Conservation (phyloP, 2,888 invertebrate species). For the Caenorhabditis sp. region DNA sequence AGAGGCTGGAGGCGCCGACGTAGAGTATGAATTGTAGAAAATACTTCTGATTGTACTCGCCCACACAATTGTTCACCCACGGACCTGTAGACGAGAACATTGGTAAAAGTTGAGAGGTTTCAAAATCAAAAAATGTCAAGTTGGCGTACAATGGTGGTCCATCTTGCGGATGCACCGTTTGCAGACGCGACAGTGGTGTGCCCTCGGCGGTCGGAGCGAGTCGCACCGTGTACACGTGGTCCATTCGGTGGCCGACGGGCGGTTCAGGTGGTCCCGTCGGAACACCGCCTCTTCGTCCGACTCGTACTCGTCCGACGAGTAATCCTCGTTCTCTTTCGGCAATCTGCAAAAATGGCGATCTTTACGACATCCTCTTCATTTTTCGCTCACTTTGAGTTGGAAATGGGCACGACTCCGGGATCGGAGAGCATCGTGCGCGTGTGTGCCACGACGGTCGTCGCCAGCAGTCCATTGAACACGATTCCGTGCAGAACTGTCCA, state of each 20-base stretch:
- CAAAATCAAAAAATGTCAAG: constrained; percentile 77
- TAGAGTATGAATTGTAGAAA: constrained; percentile 86
- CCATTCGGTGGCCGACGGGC: constrained; percentile 79
- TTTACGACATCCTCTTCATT: neutral
- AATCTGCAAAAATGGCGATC: constrained; percentile 5
- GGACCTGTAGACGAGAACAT: constrained; percentile 67
- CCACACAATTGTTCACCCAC: constrained; percentile 92
- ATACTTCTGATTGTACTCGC: constrained; percentile 92
- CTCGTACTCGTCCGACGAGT: constrained; percentile 61
- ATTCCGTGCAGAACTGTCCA: constrained; percentile 87
- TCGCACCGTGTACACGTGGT: constrained; percentile 88
- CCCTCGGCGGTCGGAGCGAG: constrained; percentile 86
- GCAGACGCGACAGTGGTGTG: constrained; percentile 91
- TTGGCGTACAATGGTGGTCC: constrained; percentile 92
- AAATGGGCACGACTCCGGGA: constrained; percentile 89
- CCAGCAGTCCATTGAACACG: constrained; percentile 87
- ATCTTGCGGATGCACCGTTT: constrained; percentile 87
- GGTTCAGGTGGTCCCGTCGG: constrained; percentile 35
- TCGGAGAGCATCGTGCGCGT: constrained; percentile 90
- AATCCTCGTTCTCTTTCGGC: neutral
- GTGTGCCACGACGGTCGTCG: constrained; percentile 87
- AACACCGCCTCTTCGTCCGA: constrained; percentile 59
- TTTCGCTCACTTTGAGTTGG: constrained; percentile 82
- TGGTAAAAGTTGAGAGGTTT: neutral
- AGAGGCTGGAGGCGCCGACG: constrained; percentile 70